Evolutionary conservation across 92 coral and sea anemone species (phyloP), one percentile per base, ranked within the genome.

Genomic region (Chrysogorgia sp.): DNA sequence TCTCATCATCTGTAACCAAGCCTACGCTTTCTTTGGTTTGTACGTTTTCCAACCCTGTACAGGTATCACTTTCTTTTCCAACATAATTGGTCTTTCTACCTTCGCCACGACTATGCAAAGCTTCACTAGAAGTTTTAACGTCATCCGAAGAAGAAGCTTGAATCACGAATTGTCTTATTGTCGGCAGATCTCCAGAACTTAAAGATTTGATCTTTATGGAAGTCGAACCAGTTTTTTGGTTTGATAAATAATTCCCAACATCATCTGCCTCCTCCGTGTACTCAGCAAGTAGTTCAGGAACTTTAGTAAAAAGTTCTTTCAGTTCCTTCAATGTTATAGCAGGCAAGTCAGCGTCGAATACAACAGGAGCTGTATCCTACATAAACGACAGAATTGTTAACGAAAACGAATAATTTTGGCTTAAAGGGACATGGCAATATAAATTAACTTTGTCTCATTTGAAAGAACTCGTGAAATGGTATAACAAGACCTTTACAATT

Each of bases 341-440:
- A 33, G 99, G 99, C 20, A 96, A 81, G 37, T 83, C 87, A 10
- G 69, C 65, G 45, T 96, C 99, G 75, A 89, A 92, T 15, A 84
- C 58, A 55, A 75, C 89, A 24, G 92, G 96, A 9, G 75, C 58
- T 35, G 87, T 85, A 25, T 96, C 90, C 91, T 89, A 60, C 7
- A 72, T 47, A 56, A 34, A 26, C 24, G 48, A 58, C 26, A 10
- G 59, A 37, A 22, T 28, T 25, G 37, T 43, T 40, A 14, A 17
- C 30, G 29, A 31, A 29, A 22, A 31, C 52, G 30, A 25, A 15
- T 30, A 4, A 17, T 15, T 64, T 24, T 20, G 10, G 56, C 3
- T 48, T 48, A 48, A n/a, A n/a, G n/a, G n/a, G n/a, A n/a, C n/a
- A n/a, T n/a, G n/a, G n/a, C n/a, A n/a, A n/a, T n/a, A n/a, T n/a